These are phyloP conservation scores for Pangasianodon hypophthalmus DNA, from an alignment of 2,113 vertebrate species.

Conservation along the genomic window DNA sequence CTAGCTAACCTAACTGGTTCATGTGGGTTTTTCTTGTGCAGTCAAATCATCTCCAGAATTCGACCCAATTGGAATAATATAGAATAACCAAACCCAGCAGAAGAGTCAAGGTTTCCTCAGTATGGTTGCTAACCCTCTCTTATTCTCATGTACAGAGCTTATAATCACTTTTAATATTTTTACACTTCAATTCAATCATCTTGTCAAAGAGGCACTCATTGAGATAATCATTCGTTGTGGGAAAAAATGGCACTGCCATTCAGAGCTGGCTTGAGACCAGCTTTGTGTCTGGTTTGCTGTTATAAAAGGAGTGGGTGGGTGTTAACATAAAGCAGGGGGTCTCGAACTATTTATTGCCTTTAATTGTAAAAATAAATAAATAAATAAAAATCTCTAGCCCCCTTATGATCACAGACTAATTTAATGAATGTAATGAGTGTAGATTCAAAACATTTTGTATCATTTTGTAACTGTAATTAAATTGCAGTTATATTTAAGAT, in stretches of 20 bases:
- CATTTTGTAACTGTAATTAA: not conserved
- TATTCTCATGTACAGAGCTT: constrained; percentile 28
- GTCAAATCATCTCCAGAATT: not conserved
- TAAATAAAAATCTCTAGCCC: not conserved
- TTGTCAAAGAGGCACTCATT: constrained; percentile 34
- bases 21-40: not conserved
- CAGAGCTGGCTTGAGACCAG: constrained; percentile 44
- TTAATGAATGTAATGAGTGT: not conserved
- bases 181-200: constrained; percentile 36
- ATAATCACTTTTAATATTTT: constrained; percentile 46
- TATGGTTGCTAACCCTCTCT: constrained; percentile 4
- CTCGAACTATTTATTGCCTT: not conserved
- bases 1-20: not conserved
- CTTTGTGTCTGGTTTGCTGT: constrained; percentile 34
- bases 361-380: not conserved
- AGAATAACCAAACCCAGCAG: constrained; percentile 37
- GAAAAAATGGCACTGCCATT: constrained; percentile 31
- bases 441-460: not conserved
- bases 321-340: not conserved
- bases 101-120: constrained; percentile 49
- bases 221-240: constrained; percentile 11
- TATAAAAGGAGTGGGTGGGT: not conserved
- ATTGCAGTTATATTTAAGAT: not conserved
- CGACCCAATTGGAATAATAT: constrained; percentile 23
- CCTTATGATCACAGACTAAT: not conserved